Conservation (phyloP, 2,113 vertebrate genomes). For the Salminus brasiliensis region DNA sequence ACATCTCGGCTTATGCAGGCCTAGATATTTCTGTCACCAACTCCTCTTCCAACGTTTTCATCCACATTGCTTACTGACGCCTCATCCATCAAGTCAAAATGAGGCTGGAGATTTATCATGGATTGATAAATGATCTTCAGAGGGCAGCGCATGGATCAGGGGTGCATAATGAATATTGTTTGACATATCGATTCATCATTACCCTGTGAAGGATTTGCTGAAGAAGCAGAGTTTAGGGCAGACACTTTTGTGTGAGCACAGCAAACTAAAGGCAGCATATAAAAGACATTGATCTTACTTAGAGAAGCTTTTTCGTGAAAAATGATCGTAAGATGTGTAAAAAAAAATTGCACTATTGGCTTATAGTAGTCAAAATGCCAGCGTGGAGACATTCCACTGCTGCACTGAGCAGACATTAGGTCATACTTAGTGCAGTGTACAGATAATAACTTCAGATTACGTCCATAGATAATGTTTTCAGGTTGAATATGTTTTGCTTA, state of each 20-base stretch:
- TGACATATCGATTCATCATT: slow-evolving; percentile 22
- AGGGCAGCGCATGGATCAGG: not conserved
- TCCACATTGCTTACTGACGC: slow-evolving; percentile 5
- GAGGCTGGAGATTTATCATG: slow-evolving; percentile 19
- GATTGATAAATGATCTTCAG: slow-evolving; percentile 24
- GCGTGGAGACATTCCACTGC: not conserved
- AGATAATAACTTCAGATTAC: not conserved
- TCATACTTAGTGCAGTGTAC: not conserved
- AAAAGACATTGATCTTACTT: not conserved
- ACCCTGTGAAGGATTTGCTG: not conserved
- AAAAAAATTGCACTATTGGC: not conserved
- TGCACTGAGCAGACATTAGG: not conserved
- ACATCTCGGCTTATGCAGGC: not conserved
- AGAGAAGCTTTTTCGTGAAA: not conserved
- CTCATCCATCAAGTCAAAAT: slow-evolving; percentile 28
- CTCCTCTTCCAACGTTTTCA: slow-evolving; percentile 9
- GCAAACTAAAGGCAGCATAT: not conserved
- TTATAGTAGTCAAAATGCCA: not conserved
- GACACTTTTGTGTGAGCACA: not conserved
- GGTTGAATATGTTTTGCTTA: not conserved
- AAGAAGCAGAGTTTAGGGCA: not conserved
- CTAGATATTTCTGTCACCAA: not conserved
- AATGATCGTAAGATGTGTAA: not conserved
- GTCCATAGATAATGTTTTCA: not conserved
- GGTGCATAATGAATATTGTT: slow-evolving; percentile 20